Conservation (phyloP, 2,888 invertebrate species). For the Macrophya annulata region DNA sequence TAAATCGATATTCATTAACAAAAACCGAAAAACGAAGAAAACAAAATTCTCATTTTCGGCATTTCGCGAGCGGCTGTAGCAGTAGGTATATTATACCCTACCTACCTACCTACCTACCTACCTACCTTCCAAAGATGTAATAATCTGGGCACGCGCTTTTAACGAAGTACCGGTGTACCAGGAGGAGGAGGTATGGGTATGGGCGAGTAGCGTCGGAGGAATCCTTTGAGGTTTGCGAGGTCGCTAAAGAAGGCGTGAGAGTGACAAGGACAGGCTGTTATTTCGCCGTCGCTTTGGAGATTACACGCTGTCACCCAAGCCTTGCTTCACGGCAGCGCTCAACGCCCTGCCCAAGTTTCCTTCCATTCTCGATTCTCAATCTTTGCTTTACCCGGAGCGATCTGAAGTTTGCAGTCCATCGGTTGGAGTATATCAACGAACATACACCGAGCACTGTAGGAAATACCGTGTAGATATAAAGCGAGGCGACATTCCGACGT, state of each 20-base stretch:
- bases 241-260: constrained; percentile 53
- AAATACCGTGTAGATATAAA: neutral
- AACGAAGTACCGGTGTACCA: constrained; percentile 22
- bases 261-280: constrained; percentile 54
- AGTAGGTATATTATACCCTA: too few species aligned
- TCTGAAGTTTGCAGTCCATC: neutral
- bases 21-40: neutral
- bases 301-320: constrained; percentile 76
- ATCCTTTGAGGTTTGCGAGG: constrained; percentile 53
- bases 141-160: constrained; percentile 45
- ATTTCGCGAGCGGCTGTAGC: neutral
- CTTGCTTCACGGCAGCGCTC: constrained; percentile 36
- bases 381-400: neutral
- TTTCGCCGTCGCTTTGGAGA: constrained; percentile 67
- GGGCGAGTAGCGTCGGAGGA: constrained; percentile 39
- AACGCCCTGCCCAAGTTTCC: constrained; percentile 16
- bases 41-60: neutral
- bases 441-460: neutral
- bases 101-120: neutral
- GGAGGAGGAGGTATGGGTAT: constrained; percentile 2
- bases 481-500: constrained; percentile 34
- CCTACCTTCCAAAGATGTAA: neutral
- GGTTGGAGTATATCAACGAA: neutral
- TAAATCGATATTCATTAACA: neutral
- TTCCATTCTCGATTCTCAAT: constrained; percentile 20